Percentiles rank a stretch among this genome's conserved stretches.
Evolutionary conservation across 1,140 invertebrate species (phyloP).

Genomic region (Adoxophyes honmai): DNA sequence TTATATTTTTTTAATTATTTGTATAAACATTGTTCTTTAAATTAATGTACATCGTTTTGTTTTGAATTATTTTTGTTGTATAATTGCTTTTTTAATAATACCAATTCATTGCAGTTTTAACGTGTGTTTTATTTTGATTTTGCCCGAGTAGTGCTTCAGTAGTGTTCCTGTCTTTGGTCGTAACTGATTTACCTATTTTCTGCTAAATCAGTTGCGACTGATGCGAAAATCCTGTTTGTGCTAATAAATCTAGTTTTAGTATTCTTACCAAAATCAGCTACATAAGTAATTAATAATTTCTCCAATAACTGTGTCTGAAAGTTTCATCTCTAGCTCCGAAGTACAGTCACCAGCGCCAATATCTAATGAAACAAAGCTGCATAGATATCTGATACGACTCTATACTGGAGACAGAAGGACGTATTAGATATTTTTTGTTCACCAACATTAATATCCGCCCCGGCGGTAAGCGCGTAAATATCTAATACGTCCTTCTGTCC

Average conservation of each 20-base stretch:
- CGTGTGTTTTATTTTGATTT: conserved; percentile 80
- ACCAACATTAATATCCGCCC: too few relatives aligned
- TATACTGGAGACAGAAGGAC: too few relatives aligned
- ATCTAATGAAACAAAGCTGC: too few relatives aligned
- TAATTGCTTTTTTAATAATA: conserved; percentile 85
- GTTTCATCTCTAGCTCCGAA: too few relatives aligned
- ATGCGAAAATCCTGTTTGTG: conserved; percentile 53
- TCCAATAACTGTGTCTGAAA: too few relatives aligned
- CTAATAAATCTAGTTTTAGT: conserved; percentile 38
- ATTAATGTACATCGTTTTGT: conserved; percentile 84
- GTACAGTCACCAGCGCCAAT: too few relatives aligned
- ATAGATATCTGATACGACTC: too few relatives aligned
- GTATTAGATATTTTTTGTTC: too few relatives aligned
- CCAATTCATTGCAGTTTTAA: conserved; percentile 82
- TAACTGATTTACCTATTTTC: conserved; percentile 40
- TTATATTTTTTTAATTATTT: conserved; percentile 80
- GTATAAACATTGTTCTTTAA: conserved; percentile 83
- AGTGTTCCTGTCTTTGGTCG: conserved; percentile 37
- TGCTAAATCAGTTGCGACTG: conserved; percentile 42
- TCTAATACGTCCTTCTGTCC: too few relatives aligned
- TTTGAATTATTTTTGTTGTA: conserved; percentile 83
- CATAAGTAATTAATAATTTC: too few relatives aligned
- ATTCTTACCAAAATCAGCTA: too few relatives aligned
- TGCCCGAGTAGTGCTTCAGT: conserved; percentile 57
- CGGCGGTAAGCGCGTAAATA: too few relatives aligned